Base-by-base conservation (phyloP, 2,113 vertebrate genomes). In the Corvus cornix region DNA sequence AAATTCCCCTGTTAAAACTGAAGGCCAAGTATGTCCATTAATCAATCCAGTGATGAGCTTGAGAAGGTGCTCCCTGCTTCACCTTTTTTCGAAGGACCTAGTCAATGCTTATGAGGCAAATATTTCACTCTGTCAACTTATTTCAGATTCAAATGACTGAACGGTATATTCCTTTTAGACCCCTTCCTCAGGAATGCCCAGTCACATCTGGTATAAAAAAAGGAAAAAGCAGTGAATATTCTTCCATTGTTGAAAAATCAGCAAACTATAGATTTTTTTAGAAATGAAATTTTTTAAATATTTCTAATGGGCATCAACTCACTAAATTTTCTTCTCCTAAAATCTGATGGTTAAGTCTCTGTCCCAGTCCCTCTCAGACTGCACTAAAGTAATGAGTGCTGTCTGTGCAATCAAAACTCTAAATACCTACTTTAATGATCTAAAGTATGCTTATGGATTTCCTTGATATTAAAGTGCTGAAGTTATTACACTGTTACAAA, bases 131-230 rank as follows among this genome's bases (percentile, higher is more conserved):
- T 85, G 39, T 39, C 48, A 91, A 22, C 6, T 66, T 52, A 24
- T 63, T 95, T 87, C 86, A 96, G 77, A 89, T 89, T 43, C 60
- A 85, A 92, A 59, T 77, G n/a, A 68, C 44, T 66, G 78, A 70
- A 59, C 7, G 16, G 41, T 76, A 67, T 51, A 37, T 53, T 75
- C 5, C 10, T 94, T 70, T 77, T 58, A 62, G 35, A 62, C 0
- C 0, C 16, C 58, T 55, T 92, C 44, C 53, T 94, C 35, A 28
- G 26, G 31, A 95, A 30, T 23, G 18, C 60, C 46, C 24, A 43
- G 39, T 89, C 33, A 19, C 10, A 53, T 46, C 7, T 60, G 5
- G 4, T 44, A 39, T 43, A 51, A n/a, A 93, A 77, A 68, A 72
- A 53, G 8, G 16, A 63, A 66, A 4, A 62, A 64, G 10, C 1